These are phyloP conservation scores for Acleris sparsana DNA, from an alignment of 2,888 invertebrate genomes.

Conservation along the genomic window DNA sequence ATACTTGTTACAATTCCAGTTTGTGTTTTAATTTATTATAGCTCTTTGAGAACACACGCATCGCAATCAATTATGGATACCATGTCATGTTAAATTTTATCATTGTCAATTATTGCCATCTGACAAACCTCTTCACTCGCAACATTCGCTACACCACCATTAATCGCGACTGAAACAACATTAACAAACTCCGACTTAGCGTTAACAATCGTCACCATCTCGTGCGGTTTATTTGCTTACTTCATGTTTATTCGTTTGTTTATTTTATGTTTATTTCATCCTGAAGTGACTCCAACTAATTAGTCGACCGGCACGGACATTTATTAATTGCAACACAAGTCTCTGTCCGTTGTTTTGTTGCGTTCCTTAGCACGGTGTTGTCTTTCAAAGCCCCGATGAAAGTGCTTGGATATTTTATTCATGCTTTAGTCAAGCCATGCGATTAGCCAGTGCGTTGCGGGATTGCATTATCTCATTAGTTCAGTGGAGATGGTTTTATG, in stretches of 20 bases:
- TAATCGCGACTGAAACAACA: constrained; percentile 23
- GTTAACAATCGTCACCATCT: constrained; percentile 31
- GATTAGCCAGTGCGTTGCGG: constrained; percentile 28
- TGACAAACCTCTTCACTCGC: constrained; percentile 23
- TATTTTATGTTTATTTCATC: constrained; percentile 60
- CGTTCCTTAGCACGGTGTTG: constrained; percentile 60
- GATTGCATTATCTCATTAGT: constrained; percentile 32
- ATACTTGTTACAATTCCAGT: background rate
- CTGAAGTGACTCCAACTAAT: constrained; percentile 69
- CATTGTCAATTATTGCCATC: constrained; percentile 10
- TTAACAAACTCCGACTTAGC: constrained; percentile 28
- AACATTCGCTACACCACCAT: constrained; percentile 4
- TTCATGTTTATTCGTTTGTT: constrained; percentile 22
- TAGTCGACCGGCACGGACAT: constrained; percentile 74
- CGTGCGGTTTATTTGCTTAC: constrained; percentile 24
- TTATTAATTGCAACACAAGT: constrained; percentile 80
- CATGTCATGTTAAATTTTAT: constrained; percentile 4
- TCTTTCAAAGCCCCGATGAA: constrained; percentile 61
- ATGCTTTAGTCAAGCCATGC: constrained; percentile 25
- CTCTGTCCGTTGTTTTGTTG: constrained; percentile 59
- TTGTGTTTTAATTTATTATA: background rate
- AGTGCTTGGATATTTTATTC: constrained; percentile 36
- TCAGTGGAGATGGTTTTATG: constrained; percentile 18
- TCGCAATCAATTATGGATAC: background rate
- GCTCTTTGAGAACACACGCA: background rate